Evolutionary conservation across 2,113 vertebrate species (phyloP), one percentile per base, ranked within the genome.

Genomic region (Xenus cinereus): DNA sequence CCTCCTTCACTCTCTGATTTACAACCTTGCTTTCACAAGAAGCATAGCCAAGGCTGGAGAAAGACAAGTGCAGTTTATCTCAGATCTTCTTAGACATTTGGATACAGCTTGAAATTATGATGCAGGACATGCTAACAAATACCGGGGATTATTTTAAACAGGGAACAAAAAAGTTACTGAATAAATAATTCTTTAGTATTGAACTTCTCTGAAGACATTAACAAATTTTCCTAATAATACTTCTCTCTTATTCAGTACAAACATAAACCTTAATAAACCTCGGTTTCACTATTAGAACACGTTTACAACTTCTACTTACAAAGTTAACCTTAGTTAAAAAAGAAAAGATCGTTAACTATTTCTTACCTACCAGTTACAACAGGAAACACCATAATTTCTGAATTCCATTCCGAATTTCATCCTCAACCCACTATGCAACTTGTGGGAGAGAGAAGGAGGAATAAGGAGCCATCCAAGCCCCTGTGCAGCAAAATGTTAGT

Each of bases 341-440:
- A 3, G 1, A 14, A 27, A 60, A 73, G 4, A 33, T 4, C 9
- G 12, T 27, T 51, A 79, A 7, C 48, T 62, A 35, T 78, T 91
- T 84, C 32, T 84, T 87, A 89, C 39, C 26, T 78, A 67, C 10
- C 14, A 41, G 20, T 37, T 78, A 72, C 26, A 72, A 91, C 1
- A 79, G 12, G 7, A 80, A 94, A 80, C 16, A n/a, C 7, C 45
- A 63, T 17, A 60, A 90, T 69, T 88, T 64, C 54, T 0, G 0
- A 69, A 17, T 41, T 91, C 30, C 37, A 20, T 66, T 91, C 46
- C 43, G 53, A 81, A 77, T 59, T 86, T 84, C 43, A 63, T 76
- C 81, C 19, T 78, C 0, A 0, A 79, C 7, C 23, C 27, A 19
- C 33, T 71, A 20, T 10, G 17, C 20, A 9, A 71, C 33, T 60